phyloP scores from a whole-genome alignment of 35 echinoderm and acorn worm species.

The Eucidaris tribuloides region DNA sequence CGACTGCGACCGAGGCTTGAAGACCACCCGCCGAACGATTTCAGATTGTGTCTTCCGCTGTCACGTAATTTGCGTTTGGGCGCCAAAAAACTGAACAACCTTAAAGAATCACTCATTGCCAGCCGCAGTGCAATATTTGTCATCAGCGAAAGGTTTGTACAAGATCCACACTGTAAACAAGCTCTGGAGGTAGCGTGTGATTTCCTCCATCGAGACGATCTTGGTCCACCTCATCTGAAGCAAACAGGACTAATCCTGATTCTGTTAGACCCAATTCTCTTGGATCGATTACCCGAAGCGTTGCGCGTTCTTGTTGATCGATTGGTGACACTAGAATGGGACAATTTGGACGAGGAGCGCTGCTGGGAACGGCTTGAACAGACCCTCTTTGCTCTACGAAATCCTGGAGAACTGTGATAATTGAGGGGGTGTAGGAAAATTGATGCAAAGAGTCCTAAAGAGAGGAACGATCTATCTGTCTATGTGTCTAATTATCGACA shows the following conservation, averaged over 20 bases:
- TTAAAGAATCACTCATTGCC: neutral
- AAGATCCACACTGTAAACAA: neutral
- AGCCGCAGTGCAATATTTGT: slow-evolving; percentile 5
- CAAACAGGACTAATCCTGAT: slow-evolving; percentile 14
- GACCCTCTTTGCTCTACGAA: too few species aligned
- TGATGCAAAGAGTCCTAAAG: too few species aligned
- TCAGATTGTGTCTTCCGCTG: neutral
- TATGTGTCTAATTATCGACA: too few species aligned
- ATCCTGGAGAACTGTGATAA: too few species aligned
- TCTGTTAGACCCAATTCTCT: neutral
- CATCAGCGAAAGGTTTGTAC: slow-evolving; percentile 7
- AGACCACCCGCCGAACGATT: slow-evolving; percentile 12
- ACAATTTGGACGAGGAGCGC: slow-evolving; percentile 4
- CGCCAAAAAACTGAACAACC: slow-evolving; percentile 13
- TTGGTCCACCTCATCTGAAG: slow-evolving; percentile 10
- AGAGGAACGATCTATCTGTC: too few species aligned
- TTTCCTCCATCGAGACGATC: slow-evolving; percentile 8
- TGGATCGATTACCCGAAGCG: neutral
- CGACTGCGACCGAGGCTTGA: slow-evolving; percentile 4
- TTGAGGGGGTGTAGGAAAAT: too few species aligned
- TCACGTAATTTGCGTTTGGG: neutral
- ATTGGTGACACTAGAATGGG: slow-evolving; percentile 17
- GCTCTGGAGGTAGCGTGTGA: slow-evolving; percentile 17
- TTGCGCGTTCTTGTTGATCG: slow-evolving; percentile 6
- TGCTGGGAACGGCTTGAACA: slow-evolving; percentile 17